Percentiles rank a stretch among this genome's conserved stretches.
phyloP scores from a whole-genome alignment of 2,797 vertebrate species.

The Telmatherina bonti region DNA sequence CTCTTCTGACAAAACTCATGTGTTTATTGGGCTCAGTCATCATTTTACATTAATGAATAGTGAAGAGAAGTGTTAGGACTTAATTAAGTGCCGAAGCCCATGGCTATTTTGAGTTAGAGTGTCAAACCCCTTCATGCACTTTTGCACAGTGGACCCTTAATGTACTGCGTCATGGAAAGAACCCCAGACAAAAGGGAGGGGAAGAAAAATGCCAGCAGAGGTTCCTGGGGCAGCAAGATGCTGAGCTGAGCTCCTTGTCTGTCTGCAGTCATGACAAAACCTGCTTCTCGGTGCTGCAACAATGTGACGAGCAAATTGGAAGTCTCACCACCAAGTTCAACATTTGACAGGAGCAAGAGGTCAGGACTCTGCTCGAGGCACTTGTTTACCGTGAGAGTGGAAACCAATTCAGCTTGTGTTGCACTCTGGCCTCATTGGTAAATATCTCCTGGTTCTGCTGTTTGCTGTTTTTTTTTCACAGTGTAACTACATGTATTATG shows the following conservation, averaged over 20 bases:
- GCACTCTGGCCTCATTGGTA: conserved; percentile 36
- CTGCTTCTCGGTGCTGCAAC: conserved; percentile 29
- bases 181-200: conserved; percentile 21
- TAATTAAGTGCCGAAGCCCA: conserved; percentile 74
- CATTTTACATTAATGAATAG: conserved; percentile 64
- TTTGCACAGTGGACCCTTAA: conserved; percentile 60
- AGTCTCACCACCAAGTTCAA: conserved; percentile 63
- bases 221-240: conserved; percentile 58
- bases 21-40: conserved; percentile 30
- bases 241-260: conserved; percentile 46
- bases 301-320: conserved; percentile 64
- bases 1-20: conserved; percentile 39
- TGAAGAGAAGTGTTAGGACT: conserved; percentile 70
- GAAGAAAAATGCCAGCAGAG: conserved; percentile 47
- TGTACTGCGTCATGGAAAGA: conserved; percentile 60
- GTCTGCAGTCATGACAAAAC: conserved; percentile 53
- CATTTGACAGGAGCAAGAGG: conserved; percentile 63
- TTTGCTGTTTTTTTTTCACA: conserved; percentile 16
- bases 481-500: neutral
- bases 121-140: conserved; percentile 66
- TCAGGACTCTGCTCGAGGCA: conserved; percentile 60
- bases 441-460: conserved; percentile 21
- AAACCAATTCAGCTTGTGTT: conserved; percentile 49
- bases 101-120: conserved; percentile 51
- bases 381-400: conserved; percentile 65